Base-by-base conservation (phyloP, 2,888 invertebrate genomes). In the Drosophila melanocephala region DNA sequence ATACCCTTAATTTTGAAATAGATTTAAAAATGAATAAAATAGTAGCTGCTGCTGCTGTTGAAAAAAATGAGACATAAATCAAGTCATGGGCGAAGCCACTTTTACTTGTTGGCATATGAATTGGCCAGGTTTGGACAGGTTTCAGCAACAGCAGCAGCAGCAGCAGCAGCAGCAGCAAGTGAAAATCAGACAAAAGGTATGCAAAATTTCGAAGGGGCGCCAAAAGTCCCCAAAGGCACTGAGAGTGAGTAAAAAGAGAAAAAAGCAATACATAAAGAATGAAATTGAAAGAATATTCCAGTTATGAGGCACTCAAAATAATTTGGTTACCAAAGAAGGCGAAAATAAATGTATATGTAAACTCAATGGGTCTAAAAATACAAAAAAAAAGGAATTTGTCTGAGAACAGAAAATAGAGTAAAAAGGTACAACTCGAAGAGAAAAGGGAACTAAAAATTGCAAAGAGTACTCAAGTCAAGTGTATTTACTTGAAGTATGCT, bases 41-140 rank as follows among this genome's bases (percentile, higher is more conserved):
- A 26, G 47, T 22, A 22, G 22, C 14, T 16, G 16, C 26, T 9
- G 14, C 7, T 47, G 26, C 14, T 26, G 16, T 14, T 22, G 14
- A 55, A 16, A 56, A 37, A 16, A 47, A 35, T 35, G 47, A 35
- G 63, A 51, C 53, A 30, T 57, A 39, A 39, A 39, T 57, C 57
- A 30, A 52, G 47, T 35, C n/a, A 55, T 32, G 47, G 50, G 60
- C 58, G 71, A 33, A 59, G 60, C 57, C 61, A 63, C 76, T 79
- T 65, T 79, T 79, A 79, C 76, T 69, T 67, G 55, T 53, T 63
- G 59, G 62, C 72, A 69, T 42, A 65, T 52, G 47, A 77, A 62
- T 55, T 52, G 65, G 55, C 59, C 63, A 56, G 37, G 28, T 39
- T 56, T 26, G 39, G 61, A 78, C 75, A 68, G 78, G 79, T 79